Evolutionary conservation across 1,140 invertebrate species (phyloP), one percentile per base, ranked within the genome.

Genomic region (Microplitis demolitor): DNA sequence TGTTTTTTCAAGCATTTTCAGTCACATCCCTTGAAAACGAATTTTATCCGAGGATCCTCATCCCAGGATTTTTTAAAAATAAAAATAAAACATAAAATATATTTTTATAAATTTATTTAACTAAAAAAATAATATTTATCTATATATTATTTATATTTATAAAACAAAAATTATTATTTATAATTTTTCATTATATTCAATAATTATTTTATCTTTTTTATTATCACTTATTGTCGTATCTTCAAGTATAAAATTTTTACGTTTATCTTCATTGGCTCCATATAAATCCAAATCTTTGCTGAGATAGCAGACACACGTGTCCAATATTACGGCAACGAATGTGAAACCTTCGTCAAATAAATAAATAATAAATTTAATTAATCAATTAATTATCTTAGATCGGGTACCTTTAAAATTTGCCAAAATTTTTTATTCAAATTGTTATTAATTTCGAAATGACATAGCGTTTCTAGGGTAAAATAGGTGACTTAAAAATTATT

Each of bases 211-310:
- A 72, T 73, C 50, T 45, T 24, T 56, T 56, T 37, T 62, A 31
- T 71, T 13, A n/a, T 34, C 24, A 64, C 58, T 16, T 9, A 74
- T 31, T 9, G 54, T 45, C 4, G 72, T 60, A 9, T 82, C 77
- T 8, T 83, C 79, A 62, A 81, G 82, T 6, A 83, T 77, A 61
- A 85, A 84, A 60, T 82, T 82, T 14, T 74, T 79, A 53, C 82
- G 78, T 69, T 77, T 84, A 71, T 87, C 80, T 14, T 90, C 89
- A n/a, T 83, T 78, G 31, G 89, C 88, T 11, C 88, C 89, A 74
- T 91, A 91, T 2, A 91, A 81, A 79, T 91, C 89, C 50, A 91
- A 77, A 80, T 88, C 78, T 63, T 88, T 88, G 2, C 87, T 88
- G 4, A 90, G 84, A 74, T 90, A 90, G 80, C 90, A 91, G 0